Evolutionary conservation across 2,797 vertebrate species (phyloP).

Genomic region (Falco columbarius): DNA sequence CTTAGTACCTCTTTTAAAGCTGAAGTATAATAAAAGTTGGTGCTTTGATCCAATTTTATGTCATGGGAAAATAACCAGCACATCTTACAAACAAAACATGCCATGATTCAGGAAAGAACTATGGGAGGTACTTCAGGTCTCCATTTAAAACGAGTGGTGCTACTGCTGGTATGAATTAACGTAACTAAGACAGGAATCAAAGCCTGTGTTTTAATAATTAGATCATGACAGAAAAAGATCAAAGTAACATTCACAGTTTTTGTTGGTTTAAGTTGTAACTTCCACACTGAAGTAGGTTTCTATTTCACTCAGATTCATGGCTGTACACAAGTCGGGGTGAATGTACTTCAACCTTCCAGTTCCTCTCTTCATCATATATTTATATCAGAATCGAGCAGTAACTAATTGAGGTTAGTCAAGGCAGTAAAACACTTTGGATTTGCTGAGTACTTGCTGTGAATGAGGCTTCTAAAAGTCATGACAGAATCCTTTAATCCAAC

Average conservation of each 20-base stretch:
- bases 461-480: background rate
- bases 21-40: background rate
- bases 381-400: background rate
- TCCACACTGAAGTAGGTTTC: background rate
- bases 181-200: background rate
- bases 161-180: background rate
- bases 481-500: slow-evolving; percentile 43
- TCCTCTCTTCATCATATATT: background rate
- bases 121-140: background rate
- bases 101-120: background rate
- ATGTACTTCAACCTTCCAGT: background rate
- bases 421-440: slow-evolving; percentile 46
- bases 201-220: background rate
- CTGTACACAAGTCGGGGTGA: background rate
- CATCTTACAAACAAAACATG: background rate
- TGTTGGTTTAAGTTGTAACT: background rate
- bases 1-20: background rate
- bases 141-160: background rate
- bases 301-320: background rate
- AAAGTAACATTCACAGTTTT: background rate
- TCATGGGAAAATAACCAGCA: background rate
- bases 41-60: background rate
- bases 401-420: slow-evolving; percentile 49
- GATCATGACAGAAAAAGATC: background rate
- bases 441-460: slow-evolving; percentile 3